Evolutionary conservation across 2,113 vertebrate species (phyloP), one percentile per base, ranked within the genome.

Genomic region (Entosphenus tridentatus): DNA sequence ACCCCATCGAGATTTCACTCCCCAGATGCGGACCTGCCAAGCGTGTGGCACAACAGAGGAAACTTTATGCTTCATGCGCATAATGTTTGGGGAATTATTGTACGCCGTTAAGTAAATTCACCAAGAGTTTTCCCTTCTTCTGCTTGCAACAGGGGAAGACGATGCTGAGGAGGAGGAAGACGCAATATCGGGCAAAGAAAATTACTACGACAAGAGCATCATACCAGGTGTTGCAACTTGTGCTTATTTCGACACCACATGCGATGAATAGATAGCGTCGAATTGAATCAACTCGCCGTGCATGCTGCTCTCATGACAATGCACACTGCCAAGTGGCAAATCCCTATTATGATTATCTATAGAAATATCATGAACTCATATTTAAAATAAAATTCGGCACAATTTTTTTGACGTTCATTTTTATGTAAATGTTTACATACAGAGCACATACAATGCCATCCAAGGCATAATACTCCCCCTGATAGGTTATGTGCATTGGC

Each of bases 211-310:
- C 77, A 78, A 78, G 72, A 67, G 76, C 72, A 84, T 81, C 57
- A 78, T 72, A 57, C 89, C 90, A 79, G 92, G 92, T 96, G 70
- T 74, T 80, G 77, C 5, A 54, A 56, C 8, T 14, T 71, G 67
- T 10, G 14, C 14, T 39, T 39, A 39, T 7, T 39, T 39, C 39
- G 39, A 39, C 39, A 39, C 39, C 39, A 39, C 39, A 39, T 39
- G 39, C 39, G 39, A 39, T n/a, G 14, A 9, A 10, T 8, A 65
- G 14, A n/a, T 65, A 18, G 59, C 59, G 18, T 7, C 18, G 8
- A n/a, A 8, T 65, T 65, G 55, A 68, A 12, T 54, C 21, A 56
- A 56, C 13, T 21, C 57, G 10, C 18, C n/a, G 9, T 56, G 55
- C 57, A n/a, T 14, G 14, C 17, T 65, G 14, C 59, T n/a, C 17